phyloP scores from a whole-genome alignment of 2,113 vertebrate species.

The Neomonachus schauinslandi region DNA sequence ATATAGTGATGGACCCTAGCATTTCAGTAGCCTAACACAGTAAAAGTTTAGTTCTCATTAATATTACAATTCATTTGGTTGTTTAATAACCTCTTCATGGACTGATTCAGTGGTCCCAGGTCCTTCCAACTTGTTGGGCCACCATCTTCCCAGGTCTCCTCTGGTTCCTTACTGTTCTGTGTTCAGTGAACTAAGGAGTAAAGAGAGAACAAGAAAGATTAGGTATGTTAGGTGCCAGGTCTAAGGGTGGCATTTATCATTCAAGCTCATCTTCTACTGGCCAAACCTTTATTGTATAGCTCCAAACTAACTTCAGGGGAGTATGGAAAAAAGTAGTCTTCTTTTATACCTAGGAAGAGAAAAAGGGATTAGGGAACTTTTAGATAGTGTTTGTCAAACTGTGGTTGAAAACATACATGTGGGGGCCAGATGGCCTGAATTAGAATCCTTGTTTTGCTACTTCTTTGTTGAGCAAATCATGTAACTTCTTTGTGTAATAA shows the following conservation, averaged over 20 bases:
- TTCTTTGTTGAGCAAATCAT: neutral
- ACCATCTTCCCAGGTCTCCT: neutral
- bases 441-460: neutral
- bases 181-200: neutral
- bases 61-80: neutral
- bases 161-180: neutral
- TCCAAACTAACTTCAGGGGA: neutral
- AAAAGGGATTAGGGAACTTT: neutral
- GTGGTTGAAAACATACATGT: neutral
- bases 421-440: neutral
- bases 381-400: neutral
- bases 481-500: neutral
- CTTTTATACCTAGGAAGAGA: neutral
- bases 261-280: neutral
- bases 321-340: neutral
- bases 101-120: neutral
- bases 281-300: neutral
- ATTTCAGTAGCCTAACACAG: neutral
- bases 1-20: neutral
- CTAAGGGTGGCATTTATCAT: too few species aligned
- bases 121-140: neutral
- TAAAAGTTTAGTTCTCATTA: neutral
- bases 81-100: neutral
- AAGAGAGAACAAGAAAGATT: neutral
- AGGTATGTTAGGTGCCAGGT: neutral